These are phyloP conservation scores for Coremacera marginata DNA, from an alignment of 2,888 invertebrate species.

Conservation along the genomic window DNA sequence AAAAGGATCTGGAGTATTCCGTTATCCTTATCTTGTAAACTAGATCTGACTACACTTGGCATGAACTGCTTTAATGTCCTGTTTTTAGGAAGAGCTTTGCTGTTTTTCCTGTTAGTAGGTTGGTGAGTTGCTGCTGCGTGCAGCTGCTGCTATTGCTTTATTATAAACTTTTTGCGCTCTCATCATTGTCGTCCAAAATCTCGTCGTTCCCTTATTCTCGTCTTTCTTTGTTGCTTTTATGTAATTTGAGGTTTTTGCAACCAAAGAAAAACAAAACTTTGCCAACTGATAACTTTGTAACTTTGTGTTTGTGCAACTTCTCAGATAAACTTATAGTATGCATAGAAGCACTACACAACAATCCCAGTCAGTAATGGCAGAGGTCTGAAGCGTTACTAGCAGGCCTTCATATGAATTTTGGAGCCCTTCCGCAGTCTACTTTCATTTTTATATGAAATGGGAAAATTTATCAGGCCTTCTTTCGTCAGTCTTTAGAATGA, in stretches of 20 bases:
- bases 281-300: conserved; percentile 15
- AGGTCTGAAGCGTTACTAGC: too few relatives aligned
- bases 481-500: too few relatives aligned
- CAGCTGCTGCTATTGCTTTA: not conserved
- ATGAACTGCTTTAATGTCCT: not conserved
- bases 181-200: not conserved
- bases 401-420: too few relatives aligned
- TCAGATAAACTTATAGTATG: not conserved
- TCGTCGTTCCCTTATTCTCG: not conserved
- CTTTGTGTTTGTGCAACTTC: conserved; percentile 10
- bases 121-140: not conserved
- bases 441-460: too few relatives aligned
- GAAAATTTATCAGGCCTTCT: too few relatives aligned
- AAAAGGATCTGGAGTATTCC: conserved; percentile 2
- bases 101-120: not conserved
- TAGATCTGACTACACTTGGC: not conserved
- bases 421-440: too few relatives aligned
- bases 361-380: too few relatives aligned
- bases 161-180: not conserved
- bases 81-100: not conserved
- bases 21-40: conserved; percentile 9
- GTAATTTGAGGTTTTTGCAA: conserved; percentile 24
- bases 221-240: not conserved
- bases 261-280: conserved; percentile 21
- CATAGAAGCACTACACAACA: not conserved